Evolutionary conservation across 1,140 invertebrate species (phyloP).

Genomic region (Triops cancriformis): DNA sequence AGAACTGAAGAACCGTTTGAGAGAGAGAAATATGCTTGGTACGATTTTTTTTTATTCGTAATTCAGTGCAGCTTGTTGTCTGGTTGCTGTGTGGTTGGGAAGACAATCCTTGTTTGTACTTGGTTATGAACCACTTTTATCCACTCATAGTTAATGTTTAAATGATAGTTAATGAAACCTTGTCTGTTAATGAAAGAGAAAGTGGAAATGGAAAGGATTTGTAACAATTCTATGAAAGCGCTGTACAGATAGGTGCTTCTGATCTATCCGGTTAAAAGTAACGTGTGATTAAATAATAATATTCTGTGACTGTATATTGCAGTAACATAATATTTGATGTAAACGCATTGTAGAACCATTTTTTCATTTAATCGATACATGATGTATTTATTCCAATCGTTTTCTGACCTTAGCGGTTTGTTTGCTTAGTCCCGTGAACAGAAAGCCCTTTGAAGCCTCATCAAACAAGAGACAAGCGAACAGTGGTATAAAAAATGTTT

Average conservation of each 20-base stretch:
- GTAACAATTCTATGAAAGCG: neutral
- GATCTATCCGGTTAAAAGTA: slow-evolving; percentile 9
- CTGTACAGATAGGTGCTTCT: slow-evolving; percentile 8
- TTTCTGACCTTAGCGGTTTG: neutral
- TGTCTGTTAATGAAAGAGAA: neutral
- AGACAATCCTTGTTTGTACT: slow-evolving; percentile 11
- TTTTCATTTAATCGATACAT: neutral
- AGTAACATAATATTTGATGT: neutral
- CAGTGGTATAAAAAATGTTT: too few species aligned
- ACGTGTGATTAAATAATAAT: neutral
- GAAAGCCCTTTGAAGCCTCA: too few species aligned
- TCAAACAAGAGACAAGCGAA: too few species aligned
- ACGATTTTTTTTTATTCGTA: neutral
- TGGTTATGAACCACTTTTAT: slow-evolving; percentile 2
- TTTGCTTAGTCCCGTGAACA: too few species aligned
- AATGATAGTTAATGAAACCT: neutral
- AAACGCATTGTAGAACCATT: neutral
- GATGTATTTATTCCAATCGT: neutral
- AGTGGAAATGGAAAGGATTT: neutral
- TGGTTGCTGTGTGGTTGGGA: neutral
- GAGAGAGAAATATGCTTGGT: neutral
- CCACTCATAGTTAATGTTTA: neutral
- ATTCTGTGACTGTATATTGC: neutral
- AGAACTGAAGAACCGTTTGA: neutral
- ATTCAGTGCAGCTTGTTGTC: neutral